These are phyloP conservation scores for Campopleginae sp. DNA, from an alignment of 2,888 invertebrate genomes.

Conservation along the genomic window DNA sequence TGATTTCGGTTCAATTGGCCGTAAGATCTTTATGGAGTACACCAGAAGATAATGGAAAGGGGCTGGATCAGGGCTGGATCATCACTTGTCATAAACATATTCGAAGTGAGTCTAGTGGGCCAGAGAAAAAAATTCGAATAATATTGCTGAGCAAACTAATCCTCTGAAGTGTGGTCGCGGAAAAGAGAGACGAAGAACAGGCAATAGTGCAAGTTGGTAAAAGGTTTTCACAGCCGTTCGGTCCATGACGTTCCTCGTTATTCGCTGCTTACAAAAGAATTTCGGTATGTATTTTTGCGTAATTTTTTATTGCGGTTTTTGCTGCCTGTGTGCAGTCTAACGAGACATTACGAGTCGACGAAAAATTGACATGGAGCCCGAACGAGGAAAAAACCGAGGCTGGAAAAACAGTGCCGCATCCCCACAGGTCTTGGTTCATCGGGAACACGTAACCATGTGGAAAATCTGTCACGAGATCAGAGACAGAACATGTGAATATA, in stretches of 20 bases:
- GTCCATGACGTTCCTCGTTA: background rate
- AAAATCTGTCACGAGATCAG: constrained; percentile 46
- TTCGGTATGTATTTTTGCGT: background rate
- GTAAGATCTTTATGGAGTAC: too few species aligned
- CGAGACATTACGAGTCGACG: constrained; percentile 18
- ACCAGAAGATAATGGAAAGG: background rate
- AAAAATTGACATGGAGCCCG: constrained; percentile 63
- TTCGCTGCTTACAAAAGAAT: background rate
- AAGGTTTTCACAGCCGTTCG: constrained; percentile 15
- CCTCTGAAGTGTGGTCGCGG: background rate
- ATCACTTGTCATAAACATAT: background rate
- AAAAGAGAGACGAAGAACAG: background rate
- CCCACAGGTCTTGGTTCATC: constrained; percentile 27
- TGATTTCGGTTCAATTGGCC: too few species aligned
- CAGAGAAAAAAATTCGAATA: background rate
- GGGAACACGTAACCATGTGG: constrained; percentile 38
- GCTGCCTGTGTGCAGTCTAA: background rate
- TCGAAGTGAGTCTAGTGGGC: background rate
- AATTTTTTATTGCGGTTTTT: background rate
- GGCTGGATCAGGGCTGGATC: background rate
- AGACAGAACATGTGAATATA: constrained; percentile 20
- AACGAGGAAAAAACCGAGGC: constrained; percentile 44
- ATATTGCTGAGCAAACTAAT: background rate
- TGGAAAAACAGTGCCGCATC: constrained; percentile 43
- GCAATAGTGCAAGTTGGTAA: background rate